Conservation (phyloP, 1,140 invertebrate genomes). For the Radopholus similis region DNA sequence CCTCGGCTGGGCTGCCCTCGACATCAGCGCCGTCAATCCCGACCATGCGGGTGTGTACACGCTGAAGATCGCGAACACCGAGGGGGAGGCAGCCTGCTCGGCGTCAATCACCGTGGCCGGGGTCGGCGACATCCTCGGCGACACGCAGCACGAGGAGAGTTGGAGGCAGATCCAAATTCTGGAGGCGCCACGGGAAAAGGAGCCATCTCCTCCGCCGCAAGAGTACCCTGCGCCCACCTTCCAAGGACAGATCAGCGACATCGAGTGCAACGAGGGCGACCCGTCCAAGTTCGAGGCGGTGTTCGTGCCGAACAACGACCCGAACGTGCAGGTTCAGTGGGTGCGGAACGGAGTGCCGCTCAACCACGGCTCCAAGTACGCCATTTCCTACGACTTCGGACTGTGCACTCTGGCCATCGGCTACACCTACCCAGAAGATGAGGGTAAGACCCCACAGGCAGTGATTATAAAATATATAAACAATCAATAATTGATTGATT, state of each 20-base stretch:
- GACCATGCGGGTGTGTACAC: constrained; percentile 58
- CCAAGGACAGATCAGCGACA: constrained; percentile 47
- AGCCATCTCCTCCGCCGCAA: constrained; percentile 42
- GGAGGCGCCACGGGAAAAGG: constrained; percentile 50
- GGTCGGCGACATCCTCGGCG: constrained; percentile 59
- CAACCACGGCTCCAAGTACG: constrained; percentile 53
- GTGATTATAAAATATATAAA: background rate
- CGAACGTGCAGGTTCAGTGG: constrained; percentile 93
- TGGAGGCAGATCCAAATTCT: constrained; percentile 55
- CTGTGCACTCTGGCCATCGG: constrained; percentile 88
- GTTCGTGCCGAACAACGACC: constrained; percentile 77
- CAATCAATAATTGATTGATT: background rate
- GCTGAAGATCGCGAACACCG: constrained; percentile 53
- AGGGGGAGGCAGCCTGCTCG: constrained; percentile 66
- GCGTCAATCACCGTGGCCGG: constrained; percentile 72
- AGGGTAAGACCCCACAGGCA: constrained; percentile 47
- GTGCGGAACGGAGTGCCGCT: constrained; percentile 83
- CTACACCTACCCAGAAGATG: constrained; percentile 87
- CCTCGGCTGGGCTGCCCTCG: constrained; percentile 54
- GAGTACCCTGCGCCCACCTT: constrained; percentile 52
- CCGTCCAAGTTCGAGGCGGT: constrained; percentile 47
- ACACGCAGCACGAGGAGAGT: constrained; percentile 54
- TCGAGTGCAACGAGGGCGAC: constrained; percentile 57
- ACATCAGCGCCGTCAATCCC: constrained; percentile 52
- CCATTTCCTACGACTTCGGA: constrained; percentile 73